A percentile compares a stretch with the other conserved stretches of the same genome.
Evolutionary conservation across 1,140 invertebrate species (phyloP).

Genomic region (Zaprionus ghesquierei): DNA sequence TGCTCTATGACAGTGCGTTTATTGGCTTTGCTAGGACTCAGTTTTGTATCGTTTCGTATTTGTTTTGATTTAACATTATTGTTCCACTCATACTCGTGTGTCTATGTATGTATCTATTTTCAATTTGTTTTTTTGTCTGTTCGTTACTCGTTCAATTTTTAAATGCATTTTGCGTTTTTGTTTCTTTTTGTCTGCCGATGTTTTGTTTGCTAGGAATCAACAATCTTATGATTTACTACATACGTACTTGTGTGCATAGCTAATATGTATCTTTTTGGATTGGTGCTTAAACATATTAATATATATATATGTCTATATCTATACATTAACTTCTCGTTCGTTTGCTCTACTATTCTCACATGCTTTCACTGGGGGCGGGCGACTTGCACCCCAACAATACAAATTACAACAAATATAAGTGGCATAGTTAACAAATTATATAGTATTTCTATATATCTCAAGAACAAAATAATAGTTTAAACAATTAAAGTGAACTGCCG

Average conservation of each 20-base stretch:
- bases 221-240: slow-evolving; percentile 55
- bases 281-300: slow-evolving; percentile 73
- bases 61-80: slow-evolving; percentile 30
- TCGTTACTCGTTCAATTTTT: slow-evolving; percentile 49
- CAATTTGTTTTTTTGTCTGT: slow-evolving; percentile 8
- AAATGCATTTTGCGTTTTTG: slow-evolving; percentile 42
- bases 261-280: slow-evolving; percentile 69
- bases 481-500: not conserved
- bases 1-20: slow-evolving; percentile 16
- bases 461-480: slow-evolving; percentile 17
- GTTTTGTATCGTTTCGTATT: slow-evolving; percentile 38
- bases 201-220: slow-evolving; percentile 53
- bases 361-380: slow-evolving; percentile 16
- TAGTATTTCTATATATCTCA: not conserved
- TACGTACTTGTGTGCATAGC: slow-evolving; percentile 58
- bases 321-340: slow-evolving; percentile 4
- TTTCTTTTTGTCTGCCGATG: not conserved
- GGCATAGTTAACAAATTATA: slow-evolving; percentile 66
- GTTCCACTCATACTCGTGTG: not conserved
- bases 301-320: slow-evolving; percentile 43
- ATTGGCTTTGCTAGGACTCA: slow-evolving; percentile 43
- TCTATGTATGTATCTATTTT: not conserved
- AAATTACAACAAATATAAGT: slow-evolving; percentile 43
- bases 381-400: slow-evolving; percentile 32
- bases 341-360: not conserved